phyloP scores from a whole-genome alignment of 2,888 invertebrate species.

The Ichneumoninae sp. region DNA sequence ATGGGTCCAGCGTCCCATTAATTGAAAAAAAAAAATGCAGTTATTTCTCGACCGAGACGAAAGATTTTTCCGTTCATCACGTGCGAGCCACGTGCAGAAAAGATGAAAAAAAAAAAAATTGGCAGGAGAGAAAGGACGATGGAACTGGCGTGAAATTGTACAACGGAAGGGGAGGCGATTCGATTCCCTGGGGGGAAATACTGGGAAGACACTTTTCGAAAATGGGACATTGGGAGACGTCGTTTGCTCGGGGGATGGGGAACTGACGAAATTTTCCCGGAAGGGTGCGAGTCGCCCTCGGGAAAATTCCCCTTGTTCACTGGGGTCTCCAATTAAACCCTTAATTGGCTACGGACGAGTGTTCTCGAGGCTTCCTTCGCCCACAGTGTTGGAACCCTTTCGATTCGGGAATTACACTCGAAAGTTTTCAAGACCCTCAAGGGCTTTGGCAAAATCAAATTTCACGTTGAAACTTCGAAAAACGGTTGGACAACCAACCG shows the following conservation, averaged over 20 bases:
- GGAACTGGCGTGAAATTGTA: constrained; percentile 21
- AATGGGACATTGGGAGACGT: constrained; percentile 11
- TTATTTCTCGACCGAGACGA: not conserved
- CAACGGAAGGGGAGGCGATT: not conserved
- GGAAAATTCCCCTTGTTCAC: constrained; percentile 11
- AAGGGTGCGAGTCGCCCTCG: not conserved
- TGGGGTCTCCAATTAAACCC: constrained; percentile 5
- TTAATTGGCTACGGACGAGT: not conserved
- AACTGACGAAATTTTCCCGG: not conserved
- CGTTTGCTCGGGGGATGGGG: not conserved
- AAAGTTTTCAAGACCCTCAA: not conserved
- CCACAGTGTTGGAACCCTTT: not conserved
- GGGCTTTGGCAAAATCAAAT: not conserved
- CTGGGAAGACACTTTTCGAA: constrained; percentile 14
- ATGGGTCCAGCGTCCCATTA: not conserved
- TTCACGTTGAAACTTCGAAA: not conserved
- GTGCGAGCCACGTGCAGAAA: constrained; percentile 20
- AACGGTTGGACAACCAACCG: not conserved
- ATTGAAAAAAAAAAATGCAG: not conserved
- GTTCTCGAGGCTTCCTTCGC: not conserved
- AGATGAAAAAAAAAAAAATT: not conserved
- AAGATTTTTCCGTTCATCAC: not conserved
- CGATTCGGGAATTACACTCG: not conserved
- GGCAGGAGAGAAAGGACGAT: not conserved
- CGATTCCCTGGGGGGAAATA: not conserved